Evolutionary conservation across 2,888 invertebrate species (phyloP).

Genomic region (Cerceris rybyensis): DNA sequence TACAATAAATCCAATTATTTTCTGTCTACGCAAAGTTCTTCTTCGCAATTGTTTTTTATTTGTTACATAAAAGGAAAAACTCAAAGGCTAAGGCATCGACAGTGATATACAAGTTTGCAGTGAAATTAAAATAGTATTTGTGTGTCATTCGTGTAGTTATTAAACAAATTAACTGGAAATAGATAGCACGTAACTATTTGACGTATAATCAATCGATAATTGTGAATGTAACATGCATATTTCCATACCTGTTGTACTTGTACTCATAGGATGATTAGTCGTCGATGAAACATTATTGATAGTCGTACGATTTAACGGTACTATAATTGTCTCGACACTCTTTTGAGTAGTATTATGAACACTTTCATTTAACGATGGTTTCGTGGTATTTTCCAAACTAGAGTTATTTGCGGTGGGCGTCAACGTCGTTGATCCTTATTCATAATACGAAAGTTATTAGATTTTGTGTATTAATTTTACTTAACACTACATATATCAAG

Average conservation of each 20-base stretch:
- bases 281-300: background rate
- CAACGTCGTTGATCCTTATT: constrained; percentile 7
- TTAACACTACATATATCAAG: too few relatives aligned
- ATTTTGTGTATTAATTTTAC: too few relatives aligned
- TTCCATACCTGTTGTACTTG: background rate
- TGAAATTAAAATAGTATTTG: too few relatives aligned
- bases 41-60: too few relatives aligned
- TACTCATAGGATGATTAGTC: too few relatives aligned
- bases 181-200: background rate
- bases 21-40: too few relatives aligned
- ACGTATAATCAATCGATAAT: too few relatives aligned
- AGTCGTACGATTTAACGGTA: constrained; percentile 1
- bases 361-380: constrained; percentile 6
- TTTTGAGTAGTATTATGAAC: background rate
- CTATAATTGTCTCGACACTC: background rate
- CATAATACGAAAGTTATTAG: too few relatives aligned
- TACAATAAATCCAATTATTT: too few relatives aligned
- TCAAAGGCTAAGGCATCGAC: too few relatives aligned
- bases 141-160: background rate
- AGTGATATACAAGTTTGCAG: too few relatives aligned
- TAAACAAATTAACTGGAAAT: background rate
- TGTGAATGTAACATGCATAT: background rate
- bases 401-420: background rate
- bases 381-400: constrained; percentile 5
- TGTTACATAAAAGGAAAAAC: too few relatives aligned